phyloP scores from a whole-genome alignment of 2,797 vertebrate genomes.

The Myripristis jacobus region DNA sequence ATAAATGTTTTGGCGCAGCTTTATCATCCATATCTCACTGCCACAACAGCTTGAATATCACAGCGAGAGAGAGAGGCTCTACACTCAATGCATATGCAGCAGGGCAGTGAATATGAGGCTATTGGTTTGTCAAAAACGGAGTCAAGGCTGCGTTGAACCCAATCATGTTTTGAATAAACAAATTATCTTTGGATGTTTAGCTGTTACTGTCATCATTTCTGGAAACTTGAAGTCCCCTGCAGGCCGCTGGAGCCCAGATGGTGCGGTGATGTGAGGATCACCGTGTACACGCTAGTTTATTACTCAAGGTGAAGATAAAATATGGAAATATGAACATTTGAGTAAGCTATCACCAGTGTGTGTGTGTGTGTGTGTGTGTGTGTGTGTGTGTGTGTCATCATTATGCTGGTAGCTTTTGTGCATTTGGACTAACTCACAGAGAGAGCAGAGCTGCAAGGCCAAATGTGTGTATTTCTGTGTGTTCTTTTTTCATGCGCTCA shows the following conservation, averaged over 20 bases:
- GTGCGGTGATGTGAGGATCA: not conserved
- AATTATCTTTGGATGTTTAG: constrained; percentile 3
- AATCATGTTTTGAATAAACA: constrained; percentile 32
- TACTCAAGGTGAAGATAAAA: not conserved
- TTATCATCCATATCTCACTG: constrained; percentile 49
- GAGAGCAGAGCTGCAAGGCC: not conserved
- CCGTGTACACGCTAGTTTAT: not conserved
- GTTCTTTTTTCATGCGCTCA: too few species aligned
- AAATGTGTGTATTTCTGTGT: too few species aligned
- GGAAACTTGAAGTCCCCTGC: constrained; percentile 4
- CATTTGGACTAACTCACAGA: not conserved
- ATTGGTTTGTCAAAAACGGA: not conserved
- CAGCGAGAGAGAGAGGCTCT: not conserved
- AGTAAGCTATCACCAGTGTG: too few species aligned
- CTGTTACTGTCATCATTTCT: constrained; percentile 11
- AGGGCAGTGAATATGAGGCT: not conserved
- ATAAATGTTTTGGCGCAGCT: constrained; percentile 50
- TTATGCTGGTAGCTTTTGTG: too few species aligned
- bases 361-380: not conserved
- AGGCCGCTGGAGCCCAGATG: not conserved
- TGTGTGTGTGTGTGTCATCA: not conserved
- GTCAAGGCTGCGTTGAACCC: not conserved
- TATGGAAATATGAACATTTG: too few species aligned
- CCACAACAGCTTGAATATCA: constrained; percentile 26
- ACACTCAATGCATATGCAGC: too few species aligned